Percentiles rank a stretch among this genome's conserved stretches.
Evolutionary conservation across 30 jellyfish, hydroid and myxozoan genomes (phyloP).

Genomic region (Turritopsis dohrnii): DNA sequence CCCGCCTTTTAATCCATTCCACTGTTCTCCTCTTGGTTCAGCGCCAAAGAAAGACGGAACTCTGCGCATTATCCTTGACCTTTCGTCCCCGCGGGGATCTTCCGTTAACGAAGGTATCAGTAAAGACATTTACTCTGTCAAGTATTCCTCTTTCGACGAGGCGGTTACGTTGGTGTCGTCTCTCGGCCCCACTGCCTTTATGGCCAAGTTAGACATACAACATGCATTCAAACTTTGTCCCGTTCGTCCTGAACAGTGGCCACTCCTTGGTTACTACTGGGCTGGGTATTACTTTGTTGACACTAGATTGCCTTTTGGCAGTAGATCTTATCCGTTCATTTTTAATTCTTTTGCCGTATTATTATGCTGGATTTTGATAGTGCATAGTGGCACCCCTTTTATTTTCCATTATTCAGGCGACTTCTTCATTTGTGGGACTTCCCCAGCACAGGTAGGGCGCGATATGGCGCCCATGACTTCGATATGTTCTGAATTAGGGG

Average conservation of each 20-base stretch:
- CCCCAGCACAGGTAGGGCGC: neutral
- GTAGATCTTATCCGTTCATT: neutral
- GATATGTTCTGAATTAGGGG: neutral
- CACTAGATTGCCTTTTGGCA: neutral
- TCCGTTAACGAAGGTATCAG: too few species aligned
- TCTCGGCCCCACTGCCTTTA: too few species aligned
- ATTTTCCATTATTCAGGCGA: neutral
- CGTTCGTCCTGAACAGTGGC: neutral
- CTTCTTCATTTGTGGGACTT: neutral
- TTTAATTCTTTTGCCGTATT: neutral
- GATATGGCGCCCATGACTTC: neutral
- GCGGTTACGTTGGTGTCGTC: too few species aligned
- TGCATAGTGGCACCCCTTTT: neutral
- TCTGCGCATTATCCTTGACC: too few species aligned
- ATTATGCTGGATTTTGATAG: neutral
- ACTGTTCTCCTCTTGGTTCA: too few species aligned
- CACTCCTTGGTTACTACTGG: neutral
- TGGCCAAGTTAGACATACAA: neutral
- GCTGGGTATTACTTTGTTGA: neutral
- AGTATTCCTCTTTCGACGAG: too few species aligned
- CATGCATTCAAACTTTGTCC: neutral
- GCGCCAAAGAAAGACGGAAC: too few species aligned
- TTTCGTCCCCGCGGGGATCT: too few species aligned
- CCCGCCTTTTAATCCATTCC: too few species aligned
- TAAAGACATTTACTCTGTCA: too few species aligned